A percentile compares a stretch with the other conserved stretches of the same genome.
phyloP scores from a whole-genome alignment of 2,113 vertebrate species.

The Pituophis catenifer region DNA sequence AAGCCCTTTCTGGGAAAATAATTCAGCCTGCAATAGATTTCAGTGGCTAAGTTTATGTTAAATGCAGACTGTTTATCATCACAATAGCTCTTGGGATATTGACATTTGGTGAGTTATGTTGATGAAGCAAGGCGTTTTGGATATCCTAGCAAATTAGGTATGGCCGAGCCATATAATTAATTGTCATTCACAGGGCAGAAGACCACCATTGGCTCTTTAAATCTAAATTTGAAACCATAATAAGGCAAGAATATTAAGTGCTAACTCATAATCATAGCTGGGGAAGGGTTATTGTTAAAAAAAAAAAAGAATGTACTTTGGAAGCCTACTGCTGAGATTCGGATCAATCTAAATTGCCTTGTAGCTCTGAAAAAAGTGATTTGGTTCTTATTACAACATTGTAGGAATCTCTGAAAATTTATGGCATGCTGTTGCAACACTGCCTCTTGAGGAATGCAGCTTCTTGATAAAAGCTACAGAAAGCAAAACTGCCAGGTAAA shows the following conservation, averaged over 20 bases:
- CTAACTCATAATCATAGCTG: slow-evolving; percentile 1
- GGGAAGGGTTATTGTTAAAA: background rate
- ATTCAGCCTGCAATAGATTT: background rate
- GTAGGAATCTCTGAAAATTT: slow-evolving; percentile 43
- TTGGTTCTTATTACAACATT: slow-evolving; percentile 31
- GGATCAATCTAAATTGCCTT: slow-evolving; percentile 25
- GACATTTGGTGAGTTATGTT: slow-evolving; percentile 5
- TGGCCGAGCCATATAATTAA: slow-evolving; percentile 44
- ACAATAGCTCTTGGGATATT: background rate
- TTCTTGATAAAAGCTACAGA: background rate
- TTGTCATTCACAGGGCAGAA: slow-evolving; percentile 22
- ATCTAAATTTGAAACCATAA: slow-evolving; percentile 45
- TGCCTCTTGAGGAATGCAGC: background rate
- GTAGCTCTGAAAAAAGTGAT: slow-evolving; percentile 31
- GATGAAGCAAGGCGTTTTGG: slow-evolving; percentile 3
- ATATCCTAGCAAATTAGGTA: slow-evolving; percentile 15
- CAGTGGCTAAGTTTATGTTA: background rate
- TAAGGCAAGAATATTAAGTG: slow-evolving; percentile 49
- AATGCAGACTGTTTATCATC: slow-evolving; percentile 12
- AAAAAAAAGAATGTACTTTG: slow-evolving; percentile 39
- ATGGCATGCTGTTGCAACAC: background rate
- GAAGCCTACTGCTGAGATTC: slow-evolving; percentile 41
- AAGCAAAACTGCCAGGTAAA: background rate
- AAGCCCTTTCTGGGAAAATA: background rate
- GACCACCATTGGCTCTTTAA: slow-evolving; percentile 7